Percentiles rank a stretch among this genome's conserved stretches.
phyloP scores from a whole-genome alignment of 2,113 vertebrate species.

The Calyptomena viridis region DNA sequence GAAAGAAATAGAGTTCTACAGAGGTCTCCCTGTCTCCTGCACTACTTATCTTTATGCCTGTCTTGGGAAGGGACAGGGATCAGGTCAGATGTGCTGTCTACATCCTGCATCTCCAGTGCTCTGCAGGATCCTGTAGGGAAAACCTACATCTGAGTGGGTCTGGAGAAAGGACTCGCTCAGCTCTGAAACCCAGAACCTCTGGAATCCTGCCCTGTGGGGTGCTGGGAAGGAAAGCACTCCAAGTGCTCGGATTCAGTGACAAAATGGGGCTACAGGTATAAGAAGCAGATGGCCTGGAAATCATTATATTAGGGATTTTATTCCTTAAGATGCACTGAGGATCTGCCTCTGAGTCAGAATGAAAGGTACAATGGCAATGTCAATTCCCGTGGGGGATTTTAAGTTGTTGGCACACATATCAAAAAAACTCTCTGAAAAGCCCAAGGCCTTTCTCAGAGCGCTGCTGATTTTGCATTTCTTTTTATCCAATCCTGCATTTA shows the following conservation, averaged over 20 bases:
- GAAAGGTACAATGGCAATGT: background rate
- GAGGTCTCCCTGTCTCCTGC: background rate
- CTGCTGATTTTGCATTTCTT: background rate
- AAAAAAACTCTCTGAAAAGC: background rate
- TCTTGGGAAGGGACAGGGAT: background rate
- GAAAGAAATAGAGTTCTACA: background rate
- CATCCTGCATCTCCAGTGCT: background rate
- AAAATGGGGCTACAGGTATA: background rate
- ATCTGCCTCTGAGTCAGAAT: background rate
- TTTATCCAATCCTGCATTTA: background rate
- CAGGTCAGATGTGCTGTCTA: background rate
- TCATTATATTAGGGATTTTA: background rate
- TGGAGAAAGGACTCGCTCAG: background rate
- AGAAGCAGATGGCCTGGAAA: background rate
- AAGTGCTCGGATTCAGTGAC: accelerated
- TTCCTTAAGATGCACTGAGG: background rate
- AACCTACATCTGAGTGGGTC: background rate
- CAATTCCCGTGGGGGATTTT: background rate
- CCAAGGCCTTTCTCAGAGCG: background rate
- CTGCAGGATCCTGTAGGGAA: background rate
- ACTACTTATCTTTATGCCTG: background rate
- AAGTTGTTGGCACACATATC: background rate
- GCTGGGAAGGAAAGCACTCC: background rate
- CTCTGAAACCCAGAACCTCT: no score
- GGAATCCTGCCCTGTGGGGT: background rate